Percentiles rank a stretch among this genome's conserved stretches.
These are phyloP conservation scores for Luperina testacea DNA, from an alignment of 2,888 invertebrate species.

Conservation along the genomic window DNA sequence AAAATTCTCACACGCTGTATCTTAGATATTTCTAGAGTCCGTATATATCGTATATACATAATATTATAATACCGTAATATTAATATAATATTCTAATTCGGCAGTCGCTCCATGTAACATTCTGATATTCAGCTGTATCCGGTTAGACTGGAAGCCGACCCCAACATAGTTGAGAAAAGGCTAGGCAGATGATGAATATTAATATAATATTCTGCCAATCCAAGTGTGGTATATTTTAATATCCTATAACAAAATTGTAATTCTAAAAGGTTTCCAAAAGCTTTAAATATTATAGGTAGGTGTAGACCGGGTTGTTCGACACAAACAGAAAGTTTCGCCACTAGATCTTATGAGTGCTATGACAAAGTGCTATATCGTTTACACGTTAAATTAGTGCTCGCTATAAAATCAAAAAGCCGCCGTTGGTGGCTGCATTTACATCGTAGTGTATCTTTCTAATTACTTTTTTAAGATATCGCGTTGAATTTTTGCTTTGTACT, in stretches of 20 bases:
- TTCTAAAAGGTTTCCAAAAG: not conserved
- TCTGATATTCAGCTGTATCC: no score
- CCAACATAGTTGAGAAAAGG: no score
- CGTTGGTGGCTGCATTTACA: slow-evolving; percentile 64
- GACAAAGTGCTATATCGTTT: slow-evolving; percentile 78
- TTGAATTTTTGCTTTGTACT: no score
- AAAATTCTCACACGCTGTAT: not conserved
- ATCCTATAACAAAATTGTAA: slow-evolving; percentile 6
- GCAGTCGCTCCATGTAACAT: no score
- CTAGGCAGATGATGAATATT: no score
- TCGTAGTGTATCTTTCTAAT: slow-evolving; percentile 34
- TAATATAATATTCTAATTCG: not conserved
- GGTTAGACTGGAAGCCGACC: no score
- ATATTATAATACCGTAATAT: no score
- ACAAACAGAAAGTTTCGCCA: slow-evolving; percentile 61
- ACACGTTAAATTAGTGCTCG: slow-evolving; percentile 78
- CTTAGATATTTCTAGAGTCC: not conserved
- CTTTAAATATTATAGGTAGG: slow-evolving; percentile 26
- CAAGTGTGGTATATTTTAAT: not conserved
- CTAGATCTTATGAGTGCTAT: slow-evolving; percentile 69
- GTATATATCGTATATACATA: no score
- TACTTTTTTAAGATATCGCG: not conserved
- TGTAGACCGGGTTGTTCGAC: slow-evolving; percentile 17
- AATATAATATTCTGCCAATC: not conserved
- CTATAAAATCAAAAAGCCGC: slow-evolving; percentile 82